A percentile compares a stretch with the other conserved stretches of the same genome.
Evolutionary conservation across 23 tunicate genomes (phyloP).

Genomic region (Styela clava): DNA sequence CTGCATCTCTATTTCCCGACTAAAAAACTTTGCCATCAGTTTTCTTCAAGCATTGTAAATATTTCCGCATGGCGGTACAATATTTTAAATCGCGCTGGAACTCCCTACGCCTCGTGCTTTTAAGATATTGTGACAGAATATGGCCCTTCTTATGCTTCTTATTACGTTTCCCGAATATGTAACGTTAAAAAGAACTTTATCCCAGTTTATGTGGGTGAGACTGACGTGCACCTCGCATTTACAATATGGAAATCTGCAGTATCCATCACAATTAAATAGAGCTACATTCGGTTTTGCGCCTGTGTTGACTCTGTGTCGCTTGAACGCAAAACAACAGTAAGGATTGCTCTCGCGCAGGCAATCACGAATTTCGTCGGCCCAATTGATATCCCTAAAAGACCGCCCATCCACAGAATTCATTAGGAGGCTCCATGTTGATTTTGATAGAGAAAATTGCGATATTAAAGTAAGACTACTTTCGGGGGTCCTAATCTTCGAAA

Average conservation of each 20-base stretch:
- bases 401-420: slow-evolving; percentile 7
- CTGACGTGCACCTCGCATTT: not conserved
- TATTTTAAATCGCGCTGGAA: no score
- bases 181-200: not conserved
- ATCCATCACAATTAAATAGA: not conserved
- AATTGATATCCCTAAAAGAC: not conserved
- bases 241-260: not conserved
- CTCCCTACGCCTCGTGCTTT: no score
- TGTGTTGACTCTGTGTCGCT: slow-evolving; percentile 13
- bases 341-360: not conserved
- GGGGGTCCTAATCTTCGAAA: no score
- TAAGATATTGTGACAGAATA: not conserved
- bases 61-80: no score
- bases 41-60: no score
- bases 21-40: not conserved
- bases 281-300: not conserved
- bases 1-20: slow-evolving; percentile 14
- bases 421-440: no score
- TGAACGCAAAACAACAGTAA: slow-evolving; percentile 8
- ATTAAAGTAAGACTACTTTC: no score
- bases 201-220: no score
- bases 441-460: no score
- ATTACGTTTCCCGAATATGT: not conserved
- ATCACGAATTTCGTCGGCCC: slow-evolving; percentile 9
- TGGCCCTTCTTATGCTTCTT: no score